A percentile compares a stretch with the other conserved stretches of the same genome.
These are phyloP conservation scores for Fissipunctia ypsillon DNA, from an alignment of 2,888 invertebrate species.

Conservation along the genomic window DNA sequence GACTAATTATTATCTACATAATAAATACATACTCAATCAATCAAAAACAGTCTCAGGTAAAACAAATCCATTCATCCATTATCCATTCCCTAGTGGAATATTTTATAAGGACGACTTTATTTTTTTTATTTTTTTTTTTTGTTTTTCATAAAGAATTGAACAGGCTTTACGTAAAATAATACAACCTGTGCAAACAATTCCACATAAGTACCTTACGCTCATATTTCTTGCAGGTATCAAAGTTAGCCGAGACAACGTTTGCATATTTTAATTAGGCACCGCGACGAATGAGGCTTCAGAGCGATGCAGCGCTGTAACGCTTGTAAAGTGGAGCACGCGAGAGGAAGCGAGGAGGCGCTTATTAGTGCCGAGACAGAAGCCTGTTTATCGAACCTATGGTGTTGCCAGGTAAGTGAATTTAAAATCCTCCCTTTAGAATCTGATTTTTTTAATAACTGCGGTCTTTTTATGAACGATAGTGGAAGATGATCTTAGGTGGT, in stretches of 20 bases:
- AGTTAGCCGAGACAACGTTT: slow-evolving; percentile 67
- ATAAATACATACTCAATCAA: background rate
- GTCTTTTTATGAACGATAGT: no score
- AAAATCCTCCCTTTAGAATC: background rate
- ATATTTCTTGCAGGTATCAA: slow-evolving; percentile 58
- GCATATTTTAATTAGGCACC: slow-evolving; percentile 80
- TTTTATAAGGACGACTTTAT: background rate
- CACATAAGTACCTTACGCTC: background rate
- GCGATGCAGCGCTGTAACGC: slow-evolving; percentile 55
- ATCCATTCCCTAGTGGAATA: background rate
- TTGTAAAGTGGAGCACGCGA: slow-evolving; percentile 73
- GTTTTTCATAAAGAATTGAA: background rate
- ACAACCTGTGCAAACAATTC: slow-evolving; percentile 3
- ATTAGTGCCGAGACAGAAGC: slow-evolving; percentile 77
- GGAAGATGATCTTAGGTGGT: no score
- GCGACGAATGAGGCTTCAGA: slow-evolving; percentile 76
- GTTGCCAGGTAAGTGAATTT: slow-evolving; percentile 34
- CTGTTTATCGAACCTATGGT: slow-evolving; percentile 70
- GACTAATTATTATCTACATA: no score
- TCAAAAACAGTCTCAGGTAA: background rate
- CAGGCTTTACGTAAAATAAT: background rate
- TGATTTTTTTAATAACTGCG: no score
- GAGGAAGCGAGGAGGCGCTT: slow-evolving; percentile 77
- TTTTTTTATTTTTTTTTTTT: background rate
- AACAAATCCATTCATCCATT: no score